phyloP scores from a whole-genome alignment of 2,888 invertebrate genomes.

The Ditylenchus weischeri region DNA sequence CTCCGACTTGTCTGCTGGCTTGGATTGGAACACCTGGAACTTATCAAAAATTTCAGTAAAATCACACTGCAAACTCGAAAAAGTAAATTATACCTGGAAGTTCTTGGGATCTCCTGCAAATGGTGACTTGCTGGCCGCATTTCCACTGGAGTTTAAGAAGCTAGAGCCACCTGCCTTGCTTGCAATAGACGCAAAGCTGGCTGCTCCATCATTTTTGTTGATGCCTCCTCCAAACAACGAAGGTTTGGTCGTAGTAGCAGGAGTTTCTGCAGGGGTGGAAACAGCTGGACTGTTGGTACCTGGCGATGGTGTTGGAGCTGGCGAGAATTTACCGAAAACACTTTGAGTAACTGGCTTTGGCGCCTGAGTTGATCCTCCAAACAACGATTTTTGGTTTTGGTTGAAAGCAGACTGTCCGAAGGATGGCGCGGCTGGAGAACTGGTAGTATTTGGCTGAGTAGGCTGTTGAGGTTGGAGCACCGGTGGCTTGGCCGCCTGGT shows the following conservation, averaged over 20 bases:
- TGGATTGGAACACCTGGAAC: constrained; percentile 1
- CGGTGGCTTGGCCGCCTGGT: too few species aligned
- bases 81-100: constrained; percentile 5
- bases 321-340: too few species aligned
- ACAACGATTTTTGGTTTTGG: too few species aligned
- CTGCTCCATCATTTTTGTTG: not conserved
- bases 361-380: too few species aligned
- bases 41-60: not conserved
- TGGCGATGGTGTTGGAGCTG: too few species aligned
- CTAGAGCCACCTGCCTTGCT: not conserved
- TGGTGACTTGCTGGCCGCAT: not conserved
- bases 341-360: too few species aligned
- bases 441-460: too few species aligned
- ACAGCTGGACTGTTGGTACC: too few species aligned
- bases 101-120: constrained; percentile 4
- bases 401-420: too few species aligned
- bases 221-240: constrained; percentile 8
- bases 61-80: not conserved
- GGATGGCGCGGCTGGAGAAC: too few species aligned
- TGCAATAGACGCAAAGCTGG: constrained; percentile 1
- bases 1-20: not conserved
- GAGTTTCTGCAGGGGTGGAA: not conserved
- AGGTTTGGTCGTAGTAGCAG: not conserved
- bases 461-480: too few species aligned
- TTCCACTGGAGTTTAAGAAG: not conserved